Evolutionary conservation across 2,797 vertebrate species (phyloP), one percentile per base, ranked within the genome.

Genomic region (Alfaro cultratus): DNA sequence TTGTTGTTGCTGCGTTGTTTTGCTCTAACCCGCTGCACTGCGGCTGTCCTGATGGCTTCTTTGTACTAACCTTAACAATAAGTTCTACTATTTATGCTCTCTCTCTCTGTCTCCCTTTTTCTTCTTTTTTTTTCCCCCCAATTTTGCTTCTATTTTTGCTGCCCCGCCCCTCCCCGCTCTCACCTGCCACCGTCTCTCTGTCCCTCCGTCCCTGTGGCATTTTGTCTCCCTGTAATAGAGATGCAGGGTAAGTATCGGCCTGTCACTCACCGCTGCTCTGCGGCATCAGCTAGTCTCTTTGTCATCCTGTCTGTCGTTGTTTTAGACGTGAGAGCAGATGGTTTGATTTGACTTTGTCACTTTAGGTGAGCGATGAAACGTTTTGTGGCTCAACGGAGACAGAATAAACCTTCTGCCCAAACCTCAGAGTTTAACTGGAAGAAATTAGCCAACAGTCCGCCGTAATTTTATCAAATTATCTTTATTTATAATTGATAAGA

Each of bases 221-320:
- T 51, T 80, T 92, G 78, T 87, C 77, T 77, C 77, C 81, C 86
- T 86, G 75, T 91, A 90, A 88, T 93, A 96, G 96, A 96, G 91
- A 93, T 96, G 74, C 95, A 94, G 93, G 96, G 96, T 96, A 91
- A 96, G 96, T 96, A 94, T 90, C 76, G n/a, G 77, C 81, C 83
- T 90, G 31, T 79, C 76, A 64, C 87, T 80, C 76, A 29, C 82
- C 75, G 11, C 80, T 78, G 76, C 53, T 39, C 57, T 81, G 36
- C 78, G 31, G 2, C 9, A 43, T 43, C 41, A 43, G 41, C 9
- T 60, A 34, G 36, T 83, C 41, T 64, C 51, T 55, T 34, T 36
- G 47, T 79, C 21, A 41, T 49, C 68, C 53, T 71, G 29, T 4
- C 75, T 82, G 2, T 67, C 26, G 2, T 67, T 23, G 21, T 67